Percentiles rank a stretch among this genome's conserved stretches.
These are phyloP conservation scores for Grapholita molesta DNA, from an alignment of 1,140 invertebrate genomes.

Conservation along the genomic window DNA sequence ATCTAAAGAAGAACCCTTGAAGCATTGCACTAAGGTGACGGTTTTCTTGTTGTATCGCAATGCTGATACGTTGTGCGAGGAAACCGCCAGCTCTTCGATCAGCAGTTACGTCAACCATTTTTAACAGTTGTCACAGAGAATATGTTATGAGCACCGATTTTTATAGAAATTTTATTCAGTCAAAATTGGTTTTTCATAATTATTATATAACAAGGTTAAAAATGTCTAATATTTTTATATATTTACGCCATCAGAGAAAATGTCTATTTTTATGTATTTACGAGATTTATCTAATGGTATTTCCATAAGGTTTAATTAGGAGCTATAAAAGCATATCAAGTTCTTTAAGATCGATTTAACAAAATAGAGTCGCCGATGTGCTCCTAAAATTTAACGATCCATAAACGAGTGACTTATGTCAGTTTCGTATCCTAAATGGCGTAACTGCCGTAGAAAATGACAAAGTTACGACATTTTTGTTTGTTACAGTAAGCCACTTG, in stretches of 20 bases:
- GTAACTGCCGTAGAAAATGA: not conserved
- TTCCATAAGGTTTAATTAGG: conserved; percentile 35
- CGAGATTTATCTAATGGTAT: not conserved
- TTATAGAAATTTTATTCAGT: no score
- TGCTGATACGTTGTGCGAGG: no score
- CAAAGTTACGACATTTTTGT: not conserved
- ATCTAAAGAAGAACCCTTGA: no score
- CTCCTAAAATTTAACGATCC: conserved; percentile 63
- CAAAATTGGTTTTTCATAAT: not conserved
- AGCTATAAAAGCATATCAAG: conserved; percentile 32
- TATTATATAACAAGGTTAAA: not conserved
- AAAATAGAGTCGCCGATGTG: conserved; percentile 60
- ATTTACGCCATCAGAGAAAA: not conserved
- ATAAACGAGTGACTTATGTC: conserved; percentile 65
- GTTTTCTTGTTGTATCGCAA: no score
- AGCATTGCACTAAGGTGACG: no score
- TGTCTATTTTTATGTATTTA: not conserved
- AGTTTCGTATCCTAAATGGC: not conserved
- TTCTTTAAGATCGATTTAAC: conserved; percentile 59
- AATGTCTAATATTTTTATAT: not conserved
- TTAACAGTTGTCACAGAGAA: no score
- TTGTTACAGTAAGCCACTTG: conserved; percentile 28
- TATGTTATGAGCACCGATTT: no score
- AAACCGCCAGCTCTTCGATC: no score
- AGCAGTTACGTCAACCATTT: no score